phyloP scores from a whole-genome alignment of 2,888 invertebrate genomes.

The Chloroclystis v-ata region DNA sequence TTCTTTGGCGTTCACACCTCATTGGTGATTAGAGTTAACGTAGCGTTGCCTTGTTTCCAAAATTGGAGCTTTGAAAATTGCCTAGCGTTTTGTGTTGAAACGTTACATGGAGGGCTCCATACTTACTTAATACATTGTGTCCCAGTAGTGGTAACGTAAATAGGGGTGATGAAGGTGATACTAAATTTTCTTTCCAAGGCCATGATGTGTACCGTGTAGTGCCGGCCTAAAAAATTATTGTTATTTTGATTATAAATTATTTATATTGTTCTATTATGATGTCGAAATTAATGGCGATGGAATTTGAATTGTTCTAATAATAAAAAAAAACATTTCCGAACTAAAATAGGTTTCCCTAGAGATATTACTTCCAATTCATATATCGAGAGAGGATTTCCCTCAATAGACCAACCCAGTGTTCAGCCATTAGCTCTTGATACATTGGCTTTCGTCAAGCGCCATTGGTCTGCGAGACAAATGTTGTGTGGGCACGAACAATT shows the following conservation, averaged over 20 bases:
- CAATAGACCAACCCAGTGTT: slow-evolving; percentile 13
- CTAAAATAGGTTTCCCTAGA: slow-evolving; percentile 3
- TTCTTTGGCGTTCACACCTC: slow-evolving; percentile 36
- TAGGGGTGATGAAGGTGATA: no score
- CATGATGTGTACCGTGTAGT: no score
- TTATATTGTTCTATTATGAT: no score
- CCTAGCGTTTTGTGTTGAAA: slow-evolving; percentile 8
- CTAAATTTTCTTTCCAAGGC: no score
- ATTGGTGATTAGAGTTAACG: slow-evolving; percentile 38
- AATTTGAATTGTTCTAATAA: no score
- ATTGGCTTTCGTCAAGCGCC: slow-evolving; percentile 43
- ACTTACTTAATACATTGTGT: no score
- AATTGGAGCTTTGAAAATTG: slow-evolving; percentile 13
- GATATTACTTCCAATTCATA: slow-evolving; percentile 22
- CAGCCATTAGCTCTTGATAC: slow-evolving; percentile 38
- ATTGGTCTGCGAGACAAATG: slow-evolving; percentile 43
- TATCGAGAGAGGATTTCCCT: slow-evolving; percentile 20
- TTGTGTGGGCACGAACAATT: slow-evolving; percentile 33
- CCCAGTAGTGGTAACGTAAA: no score
- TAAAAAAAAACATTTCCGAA: no score
- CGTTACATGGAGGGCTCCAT: no score
- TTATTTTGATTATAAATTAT: no score
- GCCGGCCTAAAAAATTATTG: no score
- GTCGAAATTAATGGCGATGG: no score
- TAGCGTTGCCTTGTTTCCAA: slow-evolving; percentile 14